Conservation (phyloP, 2,797 vertebrate genomes). For the Chiroxiphia lanceolata region DNA sequence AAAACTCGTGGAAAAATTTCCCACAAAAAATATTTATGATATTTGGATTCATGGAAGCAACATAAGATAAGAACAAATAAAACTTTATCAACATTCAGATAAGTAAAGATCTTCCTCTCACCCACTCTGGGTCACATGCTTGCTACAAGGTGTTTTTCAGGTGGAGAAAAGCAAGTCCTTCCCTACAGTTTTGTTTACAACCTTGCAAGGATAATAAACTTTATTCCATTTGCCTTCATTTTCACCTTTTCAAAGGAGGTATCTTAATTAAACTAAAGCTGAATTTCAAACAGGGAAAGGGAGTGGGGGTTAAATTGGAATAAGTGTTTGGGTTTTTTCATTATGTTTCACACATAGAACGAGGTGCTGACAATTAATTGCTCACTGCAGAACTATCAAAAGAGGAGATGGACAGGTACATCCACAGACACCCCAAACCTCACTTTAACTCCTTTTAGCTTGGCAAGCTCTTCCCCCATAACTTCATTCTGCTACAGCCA, state of each 20-base stretch:
- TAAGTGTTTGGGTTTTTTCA: background rate
- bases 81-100: background rate
- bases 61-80: background rate
- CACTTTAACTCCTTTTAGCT: background rate
- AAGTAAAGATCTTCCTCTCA: background rate
- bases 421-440: background rate
- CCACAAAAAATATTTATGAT: background rate
- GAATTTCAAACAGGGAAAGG: background rate
- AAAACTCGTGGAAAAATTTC: background rate
- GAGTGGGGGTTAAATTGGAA: background rate
- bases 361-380: background rate
- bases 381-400: background rate
- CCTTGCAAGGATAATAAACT: background rate
- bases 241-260: background rate
- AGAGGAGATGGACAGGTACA: background rate
- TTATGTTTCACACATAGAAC: background rate
- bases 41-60: background rate
- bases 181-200: background rate
- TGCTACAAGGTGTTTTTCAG: background rate
- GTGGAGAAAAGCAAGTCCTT: background rate
- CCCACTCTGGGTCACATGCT: background rate
- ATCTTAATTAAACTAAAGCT: background rate
- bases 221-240: background rate
- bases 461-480: background rate
- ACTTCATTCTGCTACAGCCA: background rate